Evolutionary conservation across 30 jellyfish, hydroid and myxozoan species (phyloP).

Genomic region (Nemopilema nomurai): DNA sequence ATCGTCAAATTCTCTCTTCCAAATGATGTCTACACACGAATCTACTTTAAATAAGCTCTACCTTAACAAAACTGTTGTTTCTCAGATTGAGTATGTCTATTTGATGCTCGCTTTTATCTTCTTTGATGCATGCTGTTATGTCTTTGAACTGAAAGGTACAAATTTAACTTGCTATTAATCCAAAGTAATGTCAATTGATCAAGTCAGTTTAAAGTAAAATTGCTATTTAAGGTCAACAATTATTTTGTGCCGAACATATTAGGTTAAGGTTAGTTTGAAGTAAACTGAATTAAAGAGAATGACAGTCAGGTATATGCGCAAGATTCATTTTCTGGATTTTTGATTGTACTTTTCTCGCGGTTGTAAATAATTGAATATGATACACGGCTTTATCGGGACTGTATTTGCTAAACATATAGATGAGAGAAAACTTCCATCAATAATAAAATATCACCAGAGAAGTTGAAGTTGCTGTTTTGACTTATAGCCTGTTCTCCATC

Average conservation of each 20-base stretch:
- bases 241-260: neutral
- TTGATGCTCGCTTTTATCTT: neutral
- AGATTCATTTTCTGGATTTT: too few relatives aligned
- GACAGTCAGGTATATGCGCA: too few relatives aligned
- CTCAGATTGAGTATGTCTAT: constrained; percentile 16
- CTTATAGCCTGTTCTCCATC: too few relatives aligned
- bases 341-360: too few relatives aligned
- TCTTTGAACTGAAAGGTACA: constrained; percentile 1
- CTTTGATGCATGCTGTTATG: constrained; percentile 19
- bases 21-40: neutral
- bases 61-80: constrained; percentile 18
- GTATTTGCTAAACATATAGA: too few relatives aligned
- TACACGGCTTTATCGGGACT: too few relatives aligned
- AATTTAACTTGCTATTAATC: neutral
- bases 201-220: neutral
- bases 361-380: too few relatives aligned
- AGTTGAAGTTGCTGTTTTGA: too few relatives aligned
- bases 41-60: neutral
- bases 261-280: neutral
- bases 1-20: neutral
- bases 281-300: too few relatives aligned
- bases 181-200: neutral
- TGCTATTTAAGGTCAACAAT: too few relatives aligned
- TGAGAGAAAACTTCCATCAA: too few relatives aligned
- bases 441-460: too few relatives aligned